Conservation (phyloP, 1,140 invertebrate genomes). For the Achroia grisella region DNA sequence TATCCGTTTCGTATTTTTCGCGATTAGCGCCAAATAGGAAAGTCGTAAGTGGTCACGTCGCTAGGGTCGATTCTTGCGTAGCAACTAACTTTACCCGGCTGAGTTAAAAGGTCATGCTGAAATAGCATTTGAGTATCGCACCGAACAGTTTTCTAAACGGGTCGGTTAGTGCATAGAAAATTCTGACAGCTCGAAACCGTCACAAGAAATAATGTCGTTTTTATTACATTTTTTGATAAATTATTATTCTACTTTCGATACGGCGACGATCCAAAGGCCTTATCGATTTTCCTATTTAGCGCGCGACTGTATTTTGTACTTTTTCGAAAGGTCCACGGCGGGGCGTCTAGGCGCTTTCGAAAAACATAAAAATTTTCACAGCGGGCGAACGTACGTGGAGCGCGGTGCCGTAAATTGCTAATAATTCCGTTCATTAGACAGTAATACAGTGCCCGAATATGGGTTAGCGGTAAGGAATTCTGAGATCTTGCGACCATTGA, state of each 20-base stretch:
- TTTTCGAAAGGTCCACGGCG: constrained; percentile 59
- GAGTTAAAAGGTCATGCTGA: constrained; percentile 26
- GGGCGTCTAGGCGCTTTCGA: constrained; percentile 62
- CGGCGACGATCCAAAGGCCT: constrained; percentile 45
- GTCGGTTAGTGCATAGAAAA: constrained; percentile 56
- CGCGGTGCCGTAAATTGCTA: constrained; percentile 63
- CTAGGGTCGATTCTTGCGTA: constrained; percentile 45
- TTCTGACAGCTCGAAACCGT: constrained; percentile 66
- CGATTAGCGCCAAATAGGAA: constrained; percentile 64
- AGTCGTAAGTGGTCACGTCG: constrained; percentile 47
- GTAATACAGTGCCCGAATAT: constrained; percentile 63
- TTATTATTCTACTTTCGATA: constrained; percentile 67
- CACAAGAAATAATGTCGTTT: constrained; percentile 72
- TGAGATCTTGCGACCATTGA: constrained; percentile 26
- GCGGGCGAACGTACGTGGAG: constrained; percentile 54
- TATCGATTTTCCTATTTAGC: constrained; percentile 70
- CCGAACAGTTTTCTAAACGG: constrained; percentile 20
- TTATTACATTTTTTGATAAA: constrained; percentile 74
- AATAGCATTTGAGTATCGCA: background rate
- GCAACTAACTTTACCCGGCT: constrained; percentile 32
- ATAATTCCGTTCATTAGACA: constrained; percentile 68
- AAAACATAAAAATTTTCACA: constrained; percentile 64
- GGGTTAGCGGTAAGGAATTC: constrained; percentile 52
- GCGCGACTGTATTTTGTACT: constrained; percentile 59
- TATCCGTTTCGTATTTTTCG: constrained; percentile 63